Conservation (phyloP, 30 jellyfish, hydroid and myxozoan species). For the Cassiopea andromeda region DNA sequence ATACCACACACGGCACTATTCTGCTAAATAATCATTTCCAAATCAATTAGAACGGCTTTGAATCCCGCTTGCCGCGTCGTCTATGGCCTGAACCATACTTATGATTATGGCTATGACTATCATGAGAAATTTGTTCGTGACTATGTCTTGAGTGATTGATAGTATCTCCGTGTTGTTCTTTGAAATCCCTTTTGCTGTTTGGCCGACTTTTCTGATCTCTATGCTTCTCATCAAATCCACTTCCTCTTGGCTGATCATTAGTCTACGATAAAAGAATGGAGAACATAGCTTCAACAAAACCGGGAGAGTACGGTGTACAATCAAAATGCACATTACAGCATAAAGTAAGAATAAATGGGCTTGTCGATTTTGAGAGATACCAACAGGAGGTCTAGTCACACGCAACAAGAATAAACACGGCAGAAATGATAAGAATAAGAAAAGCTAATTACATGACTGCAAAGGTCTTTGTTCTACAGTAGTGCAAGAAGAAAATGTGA, state of each 20-base stretch:
- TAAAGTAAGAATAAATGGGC: too few species aligned
- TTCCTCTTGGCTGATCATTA: slow-evolving; percentile 32
- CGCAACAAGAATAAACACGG: too few species aligned
- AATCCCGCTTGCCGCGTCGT: slow-evolving; percentile 52
- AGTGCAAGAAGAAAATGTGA: too few species aligned
- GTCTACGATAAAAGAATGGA: not conserved
- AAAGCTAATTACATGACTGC: too few species aligned
- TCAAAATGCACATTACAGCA: too few species aligned
- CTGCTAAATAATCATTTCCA: not conserved
- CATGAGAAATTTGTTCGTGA: slow-evolving; percentile 16
- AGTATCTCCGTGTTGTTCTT: slow-evolving; percentile 14
- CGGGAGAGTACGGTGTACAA: too few species aligned
- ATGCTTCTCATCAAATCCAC: slow-evolving; percentile 25
- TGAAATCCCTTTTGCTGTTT: not conserved
- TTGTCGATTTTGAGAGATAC: too few species aligned
- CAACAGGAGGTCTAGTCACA: too few species aligned
- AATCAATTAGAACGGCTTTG: slow-evolving; percentile 20
- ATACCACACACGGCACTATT: too few species aligned
- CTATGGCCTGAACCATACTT: slow-evolving; percentile 56
- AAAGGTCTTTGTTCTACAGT: too few species aligned
- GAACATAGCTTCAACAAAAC: too few species aligned
- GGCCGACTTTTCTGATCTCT: slow-evolving; percentile 22
- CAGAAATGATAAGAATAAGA: too few species aligned
- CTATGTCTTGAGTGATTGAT: not conserved
- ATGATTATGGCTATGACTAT: slow-evolving; percentile 22